phyloP scores from a whole-genome alignment of 2,113 vertebrate genomes.

The Epinephelus lanceolatus region DNA sequence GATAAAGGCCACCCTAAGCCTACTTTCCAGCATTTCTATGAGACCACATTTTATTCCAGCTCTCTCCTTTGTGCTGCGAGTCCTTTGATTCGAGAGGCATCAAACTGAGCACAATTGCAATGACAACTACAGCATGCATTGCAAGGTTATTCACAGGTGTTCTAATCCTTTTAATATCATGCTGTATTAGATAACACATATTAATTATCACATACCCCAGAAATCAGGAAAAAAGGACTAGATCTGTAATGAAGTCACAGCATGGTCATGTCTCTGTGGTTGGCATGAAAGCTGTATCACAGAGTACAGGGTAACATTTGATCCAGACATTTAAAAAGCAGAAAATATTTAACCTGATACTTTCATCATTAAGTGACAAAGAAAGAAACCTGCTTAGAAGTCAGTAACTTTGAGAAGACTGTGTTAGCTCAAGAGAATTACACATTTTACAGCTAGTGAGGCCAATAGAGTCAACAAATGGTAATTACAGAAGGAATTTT shows the following conservation, averaged over 20 bases:
- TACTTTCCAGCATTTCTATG: constrained; percentile 42
- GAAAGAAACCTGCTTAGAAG: constrained; percentile 15
- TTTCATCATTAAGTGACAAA: constrained; percentile 13
- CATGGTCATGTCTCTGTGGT: constrained; percentile 45
- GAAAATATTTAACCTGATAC: constrained; percentile 34
- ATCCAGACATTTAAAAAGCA: constrained; percentile 41
- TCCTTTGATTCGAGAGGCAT: constrained; percentile 60
- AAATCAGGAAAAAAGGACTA: constrained; percentile 45
- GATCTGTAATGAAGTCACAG: constrained; percentile 70
- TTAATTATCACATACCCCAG: constrained; percentile 69
- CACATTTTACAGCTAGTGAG: not conserved
- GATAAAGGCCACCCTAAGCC: constrained; percentile 54
- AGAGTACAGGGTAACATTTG: constrained; percentile 19
- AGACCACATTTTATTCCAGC: constrained; percentile 41
- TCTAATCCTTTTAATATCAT: constrained; percentile 51
- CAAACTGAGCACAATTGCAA: constrained; percentile 54
- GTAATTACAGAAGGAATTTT: not conserved
- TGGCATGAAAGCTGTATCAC: constrained; percentile 32
- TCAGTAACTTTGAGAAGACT: not conserved
- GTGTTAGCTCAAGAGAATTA: not conserved
- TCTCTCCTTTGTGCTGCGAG: constrained; percentile 24
- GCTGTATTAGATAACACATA: constrained; percentile 65
- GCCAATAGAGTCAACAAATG: constrained; percentile 11
- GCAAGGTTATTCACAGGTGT: constrained; percentile 65
- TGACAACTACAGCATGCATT: constrained; percentile 40